Percentiles rank a stretch among this genome's conserved stretches.
phyloP scores from a whole-genome alignment of 2,113 vertebrate genomes.

The Crypturellus undulatus region DNA sequence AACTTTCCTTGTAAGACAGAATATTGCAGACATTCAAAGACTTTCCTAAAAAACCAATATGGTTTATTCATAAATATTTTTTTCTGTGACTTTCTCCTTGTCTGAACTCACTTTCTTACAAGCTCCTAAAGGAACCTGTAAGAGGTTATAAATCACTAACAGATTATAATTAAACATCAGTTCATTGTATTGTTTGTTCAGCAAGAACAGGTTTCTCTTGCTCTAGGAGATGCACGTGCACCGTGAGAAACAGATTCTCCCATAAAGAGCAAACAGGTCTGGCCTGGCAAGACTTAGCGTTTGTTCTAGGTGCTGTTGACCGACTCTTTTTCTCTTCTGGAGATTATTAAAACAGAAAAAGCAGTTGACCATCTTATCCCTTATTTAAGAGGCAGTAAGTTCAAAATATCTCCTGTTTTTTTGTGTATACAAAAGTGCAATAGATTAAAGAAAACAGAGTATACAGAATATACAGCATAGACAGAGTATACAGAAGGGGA shows the following conservation, averaged over 20 bases:
- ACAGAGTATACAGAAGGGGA: background rate
- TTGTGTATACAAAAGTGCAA: background rate
- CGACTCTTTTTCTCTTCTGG: background rate
- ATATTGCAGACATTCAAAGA: background rate
- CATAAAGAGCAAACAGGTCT: background rate
- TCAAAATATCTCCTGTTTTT: background rate
- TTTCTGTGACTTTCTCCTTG: background rate
- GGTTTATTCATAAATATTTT: background rate
- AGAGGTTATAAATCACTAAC: background rate
- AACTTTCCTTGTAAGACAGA: background rate
- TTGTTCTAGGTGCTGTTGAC: background rate
- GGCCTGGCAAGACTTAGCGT: background rate
- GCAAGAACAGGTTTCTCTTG: background rate
- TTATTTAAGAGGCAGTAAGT: background rate
- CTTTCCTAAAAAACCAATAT: background rate
- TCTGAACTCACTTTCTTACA: background rate
- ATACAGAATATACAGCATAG: no score
- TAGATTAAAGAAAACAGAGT: no score
- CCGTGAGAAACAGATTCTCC: background rate
- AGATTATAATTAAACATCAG: background rate
- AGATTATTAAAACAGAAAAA: accelerated
- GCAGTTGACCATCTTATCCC: background rate
- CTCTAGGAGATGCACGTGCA: background rate
- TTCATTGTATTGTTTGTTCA: background rate
- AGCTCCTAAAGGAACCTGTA: background rate